Evolutionary conservation across 1,140 invertebrate species (phyloP), one percentile per base, ranked within the genome.

Genomic region (Drosophila virilis): DNA sequence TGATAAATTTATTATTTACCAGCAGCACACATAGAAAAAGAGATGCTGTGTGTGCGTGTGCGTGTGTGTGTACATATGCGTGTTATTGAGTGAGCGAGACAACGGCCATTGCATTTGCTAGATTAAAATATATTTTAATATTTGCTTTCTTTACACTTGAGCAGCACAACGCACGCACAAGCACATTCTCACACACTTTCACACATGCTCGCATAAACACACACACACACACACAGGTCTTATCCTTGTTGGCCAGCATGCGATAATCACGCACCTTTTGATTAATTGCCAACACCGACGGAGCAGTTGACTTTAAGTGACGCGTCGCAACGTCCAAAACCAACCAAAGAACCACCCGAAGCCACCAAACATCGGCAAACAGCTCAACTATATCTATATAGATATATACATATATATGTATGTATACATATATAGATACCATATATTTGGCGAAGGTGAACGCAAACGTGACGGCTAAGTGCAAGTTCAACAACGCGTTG

Each of bases 1-100:
- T 89, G 84, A 89, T 89, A 89, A 89, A 89, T 89, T 89, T 89
- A 89, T 89, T 89, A 89, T 89, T 89, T 89, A 89, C 80, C 80
- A 89, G 55, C 51, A 50, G 51, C 61, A 77, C 42, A 72, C 54
- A 65, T 17, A 46, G 52, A 72, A 48, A 66, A 48, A 51, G 17
- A 43, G 28, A 48, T 8, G 52, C 5, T 9, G 38, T 42, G 12
- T 38, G 8, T 12, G 12, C 32, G 8, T 12, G 9, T 12, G 45
- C 38, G 13, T 37, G 8, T 13, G 9, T 6, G 9, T 46, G 65
- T 32, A 22, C 22, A 22, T 22, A 52, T 12, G 32, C 7, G 33
- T n/a, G 40, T 32, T 28, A 4, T 42, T 48, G 57, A 10, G 28
- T 10, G 62, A 70, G 50, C 13, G 40, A 59, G 22, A 37, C 8